These are phyloP conservation scores for Drosophila siamana DNA, from an alignment of 2,888 invertebrate species.

Conservation along the genomic window DNA sequence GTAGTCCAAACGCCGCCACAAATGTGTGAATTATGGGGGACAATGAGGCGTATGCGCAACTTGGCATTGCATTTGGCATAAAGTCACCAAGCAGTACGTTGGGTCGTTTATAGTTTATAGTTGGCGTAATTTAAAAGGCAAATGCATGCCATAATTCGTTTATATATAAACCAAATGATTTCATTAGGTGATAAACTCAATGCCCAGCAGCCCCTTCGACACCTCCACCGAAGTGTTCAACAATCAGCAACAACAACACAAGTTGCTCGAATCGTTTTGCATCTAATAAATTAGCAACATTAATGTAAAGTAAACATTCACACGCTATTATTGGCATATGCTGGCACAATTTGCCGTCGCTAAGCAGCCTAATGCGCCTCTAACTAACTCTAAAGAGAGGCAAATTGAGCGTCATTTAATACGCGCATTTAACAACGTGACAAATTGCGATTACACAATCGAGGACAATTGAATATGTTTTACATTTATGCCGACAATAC, in stretches of 20 bases:
- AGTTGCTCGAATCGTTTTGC: conserved; percentile 40
- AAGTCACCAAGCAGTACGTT: background rate
- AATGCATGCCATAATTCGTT: conserved; percentile 72
- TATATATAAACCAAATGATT: conserved; percentile 75
- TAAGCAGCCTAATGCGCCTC: conserved; percentile 20
- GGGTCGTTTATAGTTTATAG: conserved; percentile 11
- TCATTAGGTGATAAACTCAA: conserved; percentile 53
- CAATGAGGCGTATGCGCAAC: conserved; percentile 52
- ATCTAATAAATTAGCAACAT: conserved; percentile 63
- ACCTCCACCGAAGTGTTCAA: background rate
- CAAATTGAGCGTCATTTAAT: conserved; percentile 72
- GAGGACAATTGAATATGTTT: conserved; percentile 24
- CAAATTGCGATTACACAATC: conserved; percentile 46
- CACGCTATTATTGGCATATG: conserved; percentile 54
- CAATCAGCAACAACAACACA: conserved; percentile 14
- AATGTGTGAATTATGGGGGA: conserved; percentile 62
- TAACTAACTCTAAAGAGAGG: conserved; percentile 38
- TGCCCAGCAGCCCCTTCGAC: background rate
- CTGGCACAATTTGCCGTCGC: conserved; percentile 27
- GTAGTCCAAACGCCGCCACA: conserved; percentile 31
- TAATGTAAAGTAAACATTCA: conserved; percentile 62
- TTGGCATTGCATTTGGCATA: conserved; percentile 52
- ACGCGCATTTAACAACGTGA: conserved; percentile 63
- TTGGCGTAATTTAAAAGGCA: conserved; percentile 44
- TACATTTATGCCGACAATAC: background rate